Evolutionary conservation across 2,797 vertebrate genomes (phyloP).

Genomic region (Pterois miles): DNA sequence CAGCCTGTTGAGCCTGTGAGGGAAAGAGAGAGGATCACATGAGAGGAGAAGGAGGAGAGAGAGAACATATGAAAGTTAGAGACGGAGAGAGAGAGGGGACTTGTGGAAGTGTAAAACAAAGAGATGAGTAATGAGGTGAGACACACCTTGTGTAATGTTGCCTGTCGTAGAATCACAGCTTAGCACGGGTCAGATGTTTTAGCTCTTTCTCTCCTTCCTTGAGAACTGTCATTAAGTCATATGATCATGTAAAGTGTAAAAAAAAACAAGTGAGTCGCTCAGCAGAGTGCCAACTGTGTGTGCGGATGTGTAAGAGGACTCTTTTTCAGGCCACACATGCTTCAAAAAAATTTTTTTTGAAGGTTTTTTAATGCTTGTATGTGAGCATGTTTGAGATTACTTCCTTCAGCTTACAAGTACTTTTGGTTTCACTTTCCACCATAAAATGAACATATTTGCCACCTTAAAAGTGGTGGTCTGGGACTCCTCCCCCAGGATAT

Average conservation of each 20-base stretch:
- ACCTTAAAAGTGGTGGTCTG: too few relatives aligned
- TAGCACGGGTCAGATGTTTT: conserved; percentile 33
- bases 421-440: background rate
- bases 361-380: conserved; percentile 1
- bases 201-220: conserved; percentile 54
- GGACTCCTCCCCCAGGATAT: too few relatives aligned
- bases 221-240: conserved; percentile 69
- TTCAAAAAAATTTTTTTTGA: conserved; percentile 1
- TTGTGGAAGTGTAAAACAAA: conserved; percentile 57
- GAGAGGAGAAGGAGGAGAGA: conserved; percentile 41
- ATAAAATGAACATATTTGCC: background rate
- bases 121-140: conserved; percentile 62
- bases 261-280: conserved; percentile 50
- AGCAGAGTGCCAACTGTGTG: conserved; percentile 36
- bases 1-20: conserved; percentile 76
- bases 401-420: background rate
- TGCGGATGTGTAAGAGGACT: conserved; percentile 14
- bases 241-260: conserved; percentile 55
- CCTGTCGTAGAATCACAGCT: conserved; percentile 50
- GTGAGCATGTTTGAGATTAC: background rate
- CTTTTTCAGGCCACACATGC: conserved; percentile 19
- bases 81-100: conserved; percentile 8
- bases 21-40: conserved; percentile 47
- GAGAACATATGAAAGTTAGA: conserved; percentile 57
- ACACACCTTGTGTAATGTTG: conserved; percentile 54